Conservation (phyloP, 2,113 vertebrate species). For the Paramisgurnus dabryanus region DNA sequence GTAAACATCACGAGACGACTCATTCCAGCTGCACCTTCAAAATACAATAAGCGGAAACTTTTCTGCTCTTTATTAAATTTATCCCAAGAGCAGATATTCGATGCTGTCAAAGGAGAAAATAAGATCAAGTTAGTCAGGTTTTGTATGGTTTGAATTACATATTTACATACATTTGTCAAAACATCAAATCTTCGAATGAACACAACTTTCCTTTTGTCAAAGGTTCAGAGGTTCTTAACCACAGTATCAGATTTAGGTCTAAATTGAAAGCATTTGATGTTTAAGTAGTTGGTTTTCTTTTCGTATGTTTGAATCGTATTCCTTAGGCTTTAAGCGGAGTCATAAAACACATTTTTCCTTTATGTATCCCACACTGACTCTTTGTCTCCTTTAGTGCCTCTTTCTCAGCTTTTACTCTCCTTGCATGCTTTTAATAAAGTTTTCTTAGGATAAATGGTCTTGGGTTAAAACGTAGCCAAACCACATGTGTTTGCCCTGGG, state of each 20-base stretch:
- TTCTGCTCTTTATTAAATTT: neutral
- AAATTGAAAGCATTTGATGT: neutral
- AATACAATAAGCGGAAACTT: neutral
- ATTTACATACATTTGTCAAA: slow-evolving; percentile 26
- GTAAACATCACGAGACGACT: slow-evolving; percentile 19
- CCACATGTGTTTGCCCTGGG: slow-evolving; percentile 38
- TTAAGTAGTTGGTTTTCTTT: slow-evolving; percentile 8
- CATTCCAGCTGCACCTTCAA: slow-evolving; percentile 14
- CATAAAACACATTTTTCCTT: neutral
- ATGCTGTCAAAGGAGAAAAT: neutral
- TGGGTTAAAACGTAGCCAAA: slow-evolving; percentile 28
- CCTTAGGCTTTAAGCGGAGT: neutral
- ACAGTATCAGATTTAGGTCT: neutral
- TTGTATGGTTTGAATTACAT: slow-evolving; percentile 16
- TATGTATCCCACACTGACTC: slow-evolving; percentile 1
- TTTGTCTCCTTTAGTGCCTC: slow-evolving; percentile 18
- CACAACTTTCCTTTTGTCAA: neutral
- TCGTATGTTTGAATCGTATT: slow-evolving; percentile 9
- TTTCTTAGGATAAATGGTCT: slow-evolving; percentile 32
- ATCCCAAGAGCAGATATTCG: neutral
- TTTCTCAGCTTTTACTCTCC: neutral
- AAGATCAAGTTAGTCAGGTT: slow-evolving; percentile 4
- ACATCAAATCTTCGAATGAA: neutral
- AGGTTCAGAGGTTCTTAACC: neutral
- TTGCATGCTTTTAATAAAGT: slow-evolving; percentile 27